Conservation (phyloP, 2,113 vertebrate species). For the Saccopteryx leptura region DNA sequence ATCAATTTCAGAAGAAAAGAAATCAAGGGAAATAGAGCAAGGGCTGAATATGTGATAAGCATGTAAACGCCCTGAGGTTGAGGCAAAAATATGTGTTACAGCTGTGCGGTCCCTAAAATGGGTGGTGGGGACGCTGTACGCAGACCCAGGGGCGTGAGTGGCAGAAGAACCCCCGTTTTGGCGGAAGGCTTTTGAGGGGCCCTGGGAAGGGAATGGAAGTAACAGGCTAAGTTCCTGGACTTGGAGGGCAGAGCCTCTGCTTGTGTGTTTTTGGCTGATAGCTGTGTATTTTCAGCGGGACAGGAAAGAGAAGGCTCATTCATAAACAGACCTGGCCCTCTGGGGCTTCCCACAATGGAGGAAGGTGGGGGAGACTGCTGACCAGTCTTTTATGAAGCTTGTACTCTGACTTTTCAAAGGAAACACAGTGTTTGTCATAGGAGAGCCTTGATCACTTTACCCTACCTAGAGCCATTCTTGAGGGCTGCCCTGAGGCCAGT, state of each 20-base stretch:
- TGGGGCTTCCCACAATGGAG: constrained; percentile 35
- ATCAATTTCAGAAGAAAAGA: constrained; percentile 60
- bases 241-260: constrained; percentile 58
- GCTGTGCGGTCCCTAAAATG: constrained; percentile 59
- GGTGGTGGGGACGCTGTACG: constrained; percentile 78
- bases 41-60: constrained; percentile 25
- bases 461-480: constrained; percentile 25
- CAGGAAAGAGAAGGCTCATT: constrained; percentile 82
- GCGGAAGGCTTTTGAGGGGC: constrained; percentile 89
- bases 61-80: constrained; percentile 43
- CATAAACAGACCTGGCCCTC: constrained; percentile 74
- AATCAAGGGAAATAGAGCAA: constrained; percentile 68
- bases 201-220: constrained; percentile 84
- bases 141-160: constrained; percentile 56
- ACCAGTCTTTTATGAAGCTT: constrained; percentile 13
- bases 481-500: constrained; percentile 41
- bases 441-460: constrained; percentile 52
- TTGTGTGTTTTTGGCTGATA: constrained; percentile 36
- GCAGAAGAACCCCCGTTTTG: constrained; percentile 80
- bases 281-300: constrained; percentile 73
- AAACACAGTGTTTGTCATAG: constrained; percentile 17
- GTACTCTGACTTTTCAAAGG: constrained; percentile 36
- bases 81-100: constrained; percentile 4
- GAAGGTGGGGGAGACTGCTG: not conserved
- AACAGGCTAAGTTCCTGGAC: constrained; percentile 2